Evolutionary conservation across 1,140 invertebrate genomes (phyloP), one percentile per base, ranked within the genome.

Genomic region (Metopolophium dirhodum): DNA sequence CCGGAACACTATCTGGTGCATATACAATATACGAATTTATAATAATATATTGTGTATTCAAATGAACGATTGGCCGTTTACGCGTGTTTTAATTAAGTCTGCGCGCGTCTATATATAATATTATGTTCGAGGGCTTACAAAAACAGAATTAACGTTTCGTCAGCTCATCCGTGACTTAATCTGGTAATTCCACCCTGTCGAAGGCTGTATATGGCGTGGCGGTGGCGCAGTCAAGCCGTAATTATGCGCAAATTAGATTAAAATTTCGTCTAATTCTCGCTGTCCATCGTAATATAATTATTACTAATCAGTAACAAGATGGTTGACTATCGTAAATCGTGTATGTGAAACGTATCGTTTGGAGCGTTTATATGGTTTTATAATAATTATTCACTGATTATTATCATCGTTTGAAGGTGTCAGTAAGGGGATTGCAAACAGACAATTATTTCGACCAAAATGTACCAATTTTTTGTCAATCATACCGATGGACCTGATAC

Each of bases 81-180:
- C 0, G 30, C 11, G 30, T 1, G 61, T 77, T 77, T 83, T 82
- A 82, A 82, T 82, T 82, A 82, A 82, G n/a, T 37, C 8, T 83
- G 7, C 22, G 22, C 20, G 20, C 20, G 18, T 37, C 77, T 37
- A 37, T 83, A 18, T 83, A 20, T 37, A 37, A 83, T 83, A 37
- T 23, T 77, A 77, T 77, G 14, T n/a, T 83, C 22, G 22, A 85
- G 23, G 23, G 41, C 22, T 85, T 85, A 85, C 83, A 85, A 85
- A 85, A 85, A 41, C 83, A 85, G 22, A 85, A 85, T 85, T 85
- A 85, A 85, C 41, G 23, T 85, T 85, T 85, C 83, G 9, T 9
- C 83, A 85, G 83, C 23, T 45, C 37, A 26, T 85, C 23, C 37
- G 37, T 85, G 9, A 85, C 83, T 41, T 85, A 85, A 45, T 85